These are phyloP conservation scores for Colaptes auratus DNA, from an alignment of 2,113 vertebrate species.

Conservation along the genomic window DNA sequence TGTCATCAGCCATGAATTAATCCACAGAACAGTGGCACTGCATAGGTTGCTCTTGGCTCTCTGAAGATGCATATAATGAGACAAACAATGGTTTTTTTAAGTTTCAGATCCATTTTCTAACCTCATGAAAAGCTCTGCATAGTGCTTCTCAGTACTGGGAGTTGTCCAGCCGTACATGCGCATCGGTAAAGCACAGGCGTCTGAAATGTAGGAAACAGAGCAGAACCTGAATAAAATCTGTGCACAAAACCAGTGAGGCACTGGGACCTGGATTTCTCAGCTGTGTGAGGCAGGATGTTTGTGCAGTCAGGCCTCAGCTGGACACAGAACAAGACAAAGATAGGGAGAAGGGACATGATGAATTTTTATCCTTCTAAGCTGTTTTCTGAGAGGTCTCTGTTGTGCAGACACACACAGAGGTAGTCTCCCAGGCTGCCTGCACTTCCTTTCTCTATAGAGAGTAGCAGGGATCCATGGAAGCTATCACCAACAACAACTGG, in stretches of 20 bases:
- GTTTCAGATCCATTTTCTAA: slow-evolving; percentile 37
- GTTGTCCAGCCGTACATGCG: not conserved
- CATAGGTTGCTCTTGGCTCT: slow-evolving; percentile 22
- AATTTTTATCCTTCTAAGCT: not conserved
- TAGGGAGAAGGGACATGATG: not conserved
- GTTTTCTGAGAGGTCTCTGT: not conserved
- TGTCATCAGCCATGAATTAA: not conserved
- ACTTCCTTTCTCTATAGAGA: not conserved
- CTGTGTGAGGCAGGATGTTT: not conserved
- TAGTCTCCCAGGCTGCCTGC: not conserved
- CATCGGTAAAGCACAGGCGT: not conserved
- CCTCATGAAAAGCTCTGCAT: not conserved
- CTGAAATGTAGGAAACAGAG: not conserved
- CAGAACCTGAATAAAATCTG: not conserved
- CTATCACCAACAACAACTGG: not conserved
- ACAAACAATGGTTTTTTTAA: slow-evolving; percentile 50
- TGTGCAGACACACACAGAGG: not conserved
- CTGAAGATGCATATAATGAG: not conserved
- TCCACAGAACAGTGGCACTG: not conserved
- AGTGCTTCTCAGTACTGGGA: not conserved
- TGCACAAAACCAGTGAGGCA: not conserved
- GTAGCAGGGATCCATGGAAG: not conserved
- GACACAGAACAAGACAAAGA: not conserved
- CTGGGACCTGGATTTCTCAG: not conserved
- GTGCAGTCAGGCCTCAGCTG: not conserved